phyloP scores from a whole-genome alignment of 2,113 vertebrate genomes.

The Xyrauchen texanus region DNA sequence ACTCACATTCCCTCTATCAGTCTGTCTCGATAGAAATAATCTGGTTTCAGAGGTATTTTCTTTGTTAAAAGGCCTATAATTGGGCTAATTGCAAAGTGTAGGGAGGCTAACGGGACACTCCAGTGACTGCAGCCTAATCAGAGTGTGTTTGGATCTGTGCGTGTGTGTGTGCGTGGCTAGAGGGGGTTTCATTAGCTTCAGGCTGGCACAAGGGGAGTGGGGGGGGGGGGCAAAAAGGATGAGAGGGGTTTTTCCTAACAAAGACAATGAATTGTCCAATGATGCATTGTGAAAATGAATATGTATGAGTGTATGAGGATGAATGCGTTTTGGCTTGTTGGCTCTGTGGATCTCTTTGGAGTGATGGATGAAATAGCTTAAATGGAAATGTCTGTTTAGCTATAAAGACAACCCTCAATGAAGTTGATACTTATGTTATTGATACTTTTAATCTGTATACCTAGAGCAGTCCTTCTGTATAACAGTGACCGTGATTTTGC shows the following conservation, averaged over 20 bases:
- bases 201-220: slow-evolving; percentile 7
- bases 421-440: neutral
- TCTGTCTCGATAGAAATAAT: slow-evolving; percentile 43
- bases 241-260: slow-evolving; percentile 5
- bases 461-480: neutral
- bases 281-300: neutral
- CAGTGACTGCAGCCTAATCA: slow-evolving; percentile 67
- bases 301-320: neutral
- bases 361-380: no score
- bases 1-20: neutral
- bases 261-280: slow-evolving; percentile 23
- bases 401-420: neutral
- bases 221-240: slow-evolving; percentile 22
- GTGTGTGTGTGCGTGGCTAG: neutral
- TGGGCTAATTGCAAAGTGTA: slow-evolving; percentile 69
- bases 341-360: neutral
- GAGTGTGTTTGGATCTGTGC: neutral
- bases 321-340: neutral
- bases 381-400: no score
- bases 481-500: no score
- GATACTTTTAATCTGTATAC: neutral
- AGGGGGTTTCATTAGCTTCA: slow-evolving; percentile 35
- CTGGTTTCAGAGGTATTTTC: slow-evolving; percentile 65
- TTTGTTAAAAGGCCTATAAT: slow-evolving; percentile 70
- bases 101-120: slow-evolving; percentile 65